Evolutionary conservation across 1,140 invertebrate genomes (phyloP).

Genomic region (Agrilus planipennis): DNA sequence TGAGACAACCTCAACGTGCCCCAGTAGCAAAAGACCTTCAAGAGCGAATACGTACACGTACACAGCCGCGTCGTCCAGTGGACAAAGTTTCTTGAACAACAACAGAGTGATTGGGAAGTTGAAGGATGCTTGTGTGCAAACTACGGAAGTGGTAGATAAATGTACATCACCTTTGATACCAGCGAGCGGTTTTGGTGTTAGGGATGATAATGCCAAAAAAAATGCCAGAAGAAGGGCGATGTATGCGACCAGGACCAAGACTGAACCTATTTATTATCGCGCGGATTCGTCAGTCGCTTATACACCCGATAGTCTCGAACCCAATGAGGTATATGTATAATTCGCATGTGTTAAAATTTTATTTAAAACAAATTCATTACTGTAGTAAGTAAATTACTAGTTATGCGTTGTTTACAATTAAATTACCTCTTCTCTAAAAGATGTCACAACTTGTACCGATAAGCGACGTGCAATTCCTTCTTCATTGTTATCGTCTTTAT

Average conservation of each 20-base stretch:
- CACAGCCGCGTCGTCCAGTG: constrained; percentile 8
- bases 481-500: too few species aligned
- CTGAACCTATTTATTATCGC: constrained; percentile 19
- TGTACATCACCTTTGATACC: constrained; percentile 28
- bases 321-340: constrained; percentile 16
- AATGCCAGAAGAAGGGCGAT: constrained; percentile 12
- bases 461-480: too few species aligned
- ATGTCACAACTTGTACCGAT: too few species aligned
- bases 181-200: constrained; percentile 10
- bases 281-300: constrained; percentile 19
- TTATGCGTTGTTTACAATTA: too few species aligned
- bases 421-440: too few species aligned
- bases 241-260: constrained; percentile 14
- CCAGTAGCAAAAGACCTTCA: constrained; percentile 14
- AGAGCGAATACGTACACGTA: constrained; percentile 24
- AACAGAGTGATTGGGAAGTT: constrained; percentile 18
- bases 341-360: too few species aligned
- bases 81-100: too few species aligned
- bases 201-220: constrained; percentile 6
- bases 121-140: constrained; percentile 42
- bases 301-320: constrained; percentile 25
- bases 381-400: too few species aligned
- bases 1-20: constrained; percentile 5
- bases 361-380: too few species aligned
- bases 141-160: constrained; percentile 37